Percentiles rank a stretch among this genome's conserved stretches.
Conservation (phyloP, 2,797 vertebrate species). For the Gouania willdenowi region DNA sequence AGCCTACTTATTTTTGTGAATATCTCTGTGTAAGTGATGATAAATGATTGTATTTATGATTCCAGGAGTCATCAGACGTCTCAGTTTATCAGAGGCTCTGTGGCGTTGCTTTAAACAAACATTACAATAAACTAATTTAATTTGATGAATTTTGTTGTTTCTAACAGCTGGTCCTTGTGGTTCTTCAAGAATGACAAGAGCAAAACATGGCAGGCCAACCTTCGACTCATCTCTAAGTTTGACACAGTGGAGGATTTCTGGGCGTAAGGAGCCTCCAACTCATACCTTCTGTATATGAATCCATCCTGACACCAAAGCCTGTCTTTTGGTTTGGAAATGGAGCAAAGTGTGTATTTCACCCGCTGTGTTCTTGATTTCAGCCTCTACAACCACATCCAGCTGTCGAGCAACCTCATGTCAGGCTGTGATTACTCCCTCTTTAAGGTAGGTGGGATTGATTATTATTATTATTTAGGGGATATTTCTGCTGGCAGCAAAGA, state of each 20-base stretch:
- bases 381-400: slow-evolving; percentile 97
- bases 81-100: no score
- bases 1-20: no score
- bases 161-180: slow-evolving; percentile 94
- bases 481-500: no score
- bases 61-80: no score
- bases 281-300: background rate
- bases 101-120: no score
- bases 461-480: no score
- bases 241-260: slow-evolving; percentile 99
- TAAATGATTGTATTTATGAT: no score
- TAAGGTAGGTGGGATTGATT: slow-evolving; percentile 80
- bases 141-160: slow-evolving; percentile 10
- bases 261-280: slow-evolving; percentile 86
- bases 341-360: background rate
- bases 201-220: slow-evolving; percentile 99
- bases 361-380: slow-evolving; percentile 63
- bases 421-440: slow-evolving; percentile 98
- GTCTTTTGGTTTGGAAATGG: background rate
- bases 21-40: no score
- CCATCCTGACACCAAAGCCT: background rate
- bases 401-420: slow-evolving; percentile 98
- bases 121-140: no score
- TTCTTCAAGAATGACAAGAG: slow-evolving; percentile 99
- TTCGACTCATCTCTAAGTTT: slow-evolving; percentile 96